Evolutionary conservation across 2,888 invertebrate genomes (phyloP).

Genomic region (Dyspetes luteomarginatus): DNA sequence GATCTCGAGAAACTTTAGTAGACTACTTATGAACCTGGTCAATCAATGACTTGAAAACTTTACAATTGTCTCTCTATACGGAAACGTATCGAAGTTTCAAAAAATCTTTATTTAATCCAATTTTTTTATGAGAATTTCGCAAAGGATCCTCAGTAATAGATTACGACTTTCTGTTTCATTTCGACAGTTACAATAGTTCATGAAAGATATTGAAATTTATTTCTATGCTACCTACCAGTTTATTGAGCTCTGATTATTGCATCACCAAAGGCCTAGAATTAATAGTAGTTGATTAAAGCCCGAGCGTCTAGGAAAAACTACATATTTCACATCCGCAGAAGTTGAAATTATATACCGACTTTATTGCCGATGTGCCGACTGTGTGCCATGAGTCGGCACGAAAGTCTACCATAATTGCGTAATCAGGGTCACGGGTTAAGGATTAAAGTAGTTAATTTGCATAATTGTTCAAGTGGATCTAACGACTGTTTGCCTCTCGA

Average conservation of each 20-base stretch:
- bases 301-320: slow-evolving; percentile 6
- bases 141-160: not conserved
- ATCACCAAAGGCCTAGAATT: slow-evolving; percentile 10
- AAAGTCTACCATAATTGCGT: slow-evolving; percentile 68
- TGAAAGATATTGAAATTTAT: not conserved
- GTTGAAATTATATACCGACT: slow-evolving; percentile 36
- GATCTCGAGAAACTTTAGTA: too few species aligned
- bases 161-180: not conserved
- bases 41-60: too few species aligned
- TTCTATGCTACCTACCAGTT: not conserved
- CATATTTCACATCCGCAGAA: slow-evolving; percentile 18
- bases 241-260: not conserved
- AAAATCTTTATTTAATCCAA: not conserved
- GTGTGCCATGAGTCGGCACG: slow-evolving; percentile 68
- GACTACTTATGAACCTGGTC: too few species aligned
- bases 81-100: too few species aligned
- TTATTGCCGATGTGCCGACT: slow-evolving; percentile 46
- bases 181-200: not conserved
- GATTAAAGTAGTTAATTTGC: slow-evolving; percentile 69
- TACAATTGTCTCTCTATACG: too few species aligned
- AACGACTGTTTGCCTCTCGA: slow-evolving; percentile 56
- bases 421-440: slow-evolving; percentile 72
- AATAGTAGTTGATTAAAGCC: not conserved
- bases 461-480: slow-evolving; percentile 70
- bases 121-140: not conserved